Conservation (phyloP, 2,113 vertebrate species). For the Atrichornis clamosus region DNA sequence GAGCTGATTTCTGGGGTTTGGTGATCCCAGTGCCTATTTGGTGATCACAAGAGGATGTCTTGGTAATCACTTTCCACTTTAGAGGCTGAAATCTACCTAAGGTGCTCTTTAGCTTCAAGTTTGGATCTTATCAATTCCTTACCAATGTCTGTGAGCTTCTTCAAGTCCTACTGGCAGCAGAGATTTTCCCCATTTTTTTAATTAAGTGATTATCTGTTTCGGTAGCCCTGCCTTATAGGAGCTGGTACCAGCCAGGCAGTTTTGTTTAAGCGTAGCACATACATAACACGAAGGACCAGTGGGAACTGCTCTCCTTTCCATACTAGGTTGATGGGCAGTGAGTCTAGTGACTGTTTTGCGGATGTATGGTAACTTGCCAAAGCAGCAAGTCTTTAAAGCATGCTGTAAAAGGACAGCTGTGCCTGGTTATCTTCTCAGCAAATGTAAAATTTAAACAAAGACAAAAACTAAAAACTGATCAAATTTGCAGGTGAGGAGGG, state of each 20-base stretch:
- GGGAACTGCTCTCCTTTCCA: background rate
- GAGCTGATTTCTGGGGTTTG: background rate
- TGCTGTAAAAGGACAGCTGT: background rate
- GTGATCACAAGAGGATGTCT: background rate
- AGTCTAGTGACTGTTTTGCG: background rate
- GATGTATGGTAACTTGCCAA: background rate
- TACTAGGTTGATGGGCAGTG: background rate
- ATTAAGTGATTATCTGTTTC: background rate
- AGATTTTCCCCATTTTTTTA: background rate
- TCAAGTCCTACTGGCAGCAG: background rate
- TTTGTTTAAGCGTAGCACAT: background rate
- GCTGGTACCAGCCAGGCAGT: background rate
- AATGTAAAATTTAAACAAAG: background rate
- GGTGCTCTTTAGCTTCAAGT: background rate
- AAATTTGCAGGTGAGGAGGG: background rate
- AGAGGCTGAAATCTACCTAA: background rate
- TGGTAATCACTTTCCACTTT: background rate
- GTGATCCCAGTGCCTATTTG: fast-evolving
- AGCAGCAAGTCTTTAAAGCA: background rate
- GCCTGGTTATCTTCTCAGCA: background rate
- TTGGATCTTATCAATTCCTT: background rate
- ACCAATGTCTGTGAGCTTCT: background rate
- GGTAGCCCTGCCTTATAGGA: background rate
- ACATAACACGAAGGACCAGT: background rate
- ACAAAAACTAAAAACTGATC: background rate